Percentiles rank a stretch among this genome's conserved stretches.
phyloP scores from a whole-genome alignment of 1,140 invertebrate genomes.

The Babylonia areolata region DNA sequence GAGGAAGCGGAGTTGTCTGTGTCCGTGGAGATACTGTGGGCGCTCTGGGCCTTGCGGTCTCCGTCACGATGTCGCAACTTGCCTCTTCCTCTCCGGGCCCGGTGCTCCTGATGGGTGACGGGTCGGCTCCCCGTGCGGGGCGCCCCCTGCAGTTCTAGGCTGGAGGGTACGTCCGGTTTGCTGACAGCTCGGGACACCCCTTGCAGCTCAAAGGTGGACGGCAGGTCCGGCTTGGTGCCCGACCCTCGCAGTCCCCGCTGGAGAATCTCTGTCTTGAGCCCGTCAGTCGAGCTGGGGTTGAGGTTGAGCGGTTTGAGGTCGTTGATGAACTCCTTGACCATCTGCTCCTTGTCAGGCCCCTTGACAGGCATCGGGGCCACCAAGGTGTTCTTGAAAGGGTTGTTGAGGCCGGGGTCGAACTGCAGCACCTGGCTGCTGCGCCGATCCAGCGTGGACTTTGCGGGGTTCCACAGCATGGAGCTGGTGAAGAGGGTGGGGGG shows the following conservation, averaged over 20 bases:
- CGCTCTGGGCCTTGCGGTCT: slow-evolving; percentile 17
- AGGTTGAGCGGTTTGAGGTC: slow-evolving; percentile 26
- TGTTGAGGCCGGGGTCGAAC: slow-evolving; percentile 29
- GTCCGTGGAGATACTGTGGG: slow-evolving; percentile 12
- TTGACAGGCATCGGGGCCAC: neutral
- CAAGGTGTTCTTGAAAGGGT: neutral
- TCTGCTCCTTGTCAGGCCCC: slow-evolving; percentile 23
- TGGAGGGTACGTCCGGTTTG: slow-evolving; percentile 30
- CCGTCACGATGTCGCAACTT: neutral
- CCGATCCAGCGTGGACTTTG: slow-evolving; percentile 26
- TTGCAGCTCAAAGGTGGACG: slow-evolving; percentile 26
- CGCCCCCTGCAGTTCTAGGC: slow-evolving; percentile 16
- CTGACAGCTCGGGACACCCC: slow-evolving; percentile 16
- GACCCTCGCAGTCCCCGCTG: slow-evolving; percentile 14
- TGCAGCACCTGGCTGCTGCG: neutral
- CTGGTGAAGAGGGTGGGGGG: neutral
- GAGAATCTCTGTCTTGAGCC: neutral
- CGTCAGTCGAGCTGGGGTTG: neutral
- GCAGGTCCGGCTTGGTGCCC: slow-evolving; percentile 29
- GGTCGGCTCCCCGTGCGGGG: neutral
- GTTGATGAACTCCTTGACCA: slow-evolving; percentile 27
- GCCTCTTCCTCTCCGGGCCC: neutral
- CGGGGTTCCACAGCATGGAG: slow-evolving; percentile 29
- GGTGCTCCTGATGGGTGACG: neutral
- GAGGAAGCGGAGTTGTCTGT: neutral